Percentiles rank a stretch among this genome's conserved stretches.
phyloP scores from a whole-genome alignment of 1,140 invertebrate genomes.

The Apocrypta bakeri region DNA sequence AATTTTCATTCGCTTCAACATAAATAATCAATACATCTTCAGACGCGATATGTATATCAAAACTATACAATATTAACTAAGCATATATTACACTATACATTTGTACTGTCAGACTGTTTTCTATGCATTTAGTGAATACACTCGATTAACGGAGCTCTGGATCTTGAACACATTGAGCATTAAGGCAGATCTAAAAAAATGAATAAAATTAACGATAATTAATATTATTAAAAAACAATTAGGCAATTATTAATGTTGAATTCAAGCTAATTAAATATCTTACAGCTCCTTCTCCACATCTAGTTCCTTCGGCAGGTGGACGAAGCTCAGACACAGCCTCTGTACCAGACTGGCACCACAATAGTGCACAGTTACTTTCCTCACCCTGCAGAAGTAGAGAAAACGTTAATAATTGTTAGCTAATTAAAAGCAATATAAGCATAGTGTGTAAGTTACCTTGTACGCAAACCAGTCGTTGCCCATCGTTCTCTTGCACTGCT shows the following conservation, averaged over 20 bases:
- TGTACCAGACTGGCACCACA: background rate
- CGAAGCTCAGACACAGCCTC: background rate
- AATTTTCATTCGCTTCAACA: too few relatives aligned
- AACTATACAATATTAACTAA: too few relatives aligned
- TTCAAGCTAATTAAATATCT: background rate
- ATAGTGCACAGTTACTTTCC: background rate
- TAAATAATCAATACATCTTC: too few relatives aligned
- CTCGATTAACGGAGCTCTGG: background rate
- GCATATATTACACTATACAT: too few relatives aligned
- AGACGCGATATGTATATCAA: too few relatives aligned
- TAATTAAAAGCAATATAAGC: background rate
- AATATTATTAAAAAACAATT: too few relatives aligned
- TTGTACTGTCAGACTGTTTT: too few relatives aligned
- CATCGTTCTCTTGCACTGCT: conserved; percentile 9
- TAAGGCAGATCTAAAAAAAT: background rate
- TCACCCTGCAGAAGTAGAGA: background rate
- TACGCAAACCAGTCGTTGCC: background rate
- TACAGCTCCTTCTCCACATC: conserved; percentile 5
- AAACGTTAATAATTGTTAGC: background rate
- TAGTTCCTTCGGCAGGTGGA: conserved; percentile 12
- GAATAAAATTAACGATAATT: background rate
- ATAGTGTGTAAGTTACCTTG: background rate
- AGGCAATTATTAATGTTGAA: background rate
- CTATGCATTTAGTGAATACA: too few relatives aligned
- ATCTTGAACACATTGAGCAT: background rate